A percentile compares a stretch with the other conserved stretches of the same genome.
Conservation (phyloP, 1,140 invertebrate species). For the Acromyrmex heyeri region DNA sequence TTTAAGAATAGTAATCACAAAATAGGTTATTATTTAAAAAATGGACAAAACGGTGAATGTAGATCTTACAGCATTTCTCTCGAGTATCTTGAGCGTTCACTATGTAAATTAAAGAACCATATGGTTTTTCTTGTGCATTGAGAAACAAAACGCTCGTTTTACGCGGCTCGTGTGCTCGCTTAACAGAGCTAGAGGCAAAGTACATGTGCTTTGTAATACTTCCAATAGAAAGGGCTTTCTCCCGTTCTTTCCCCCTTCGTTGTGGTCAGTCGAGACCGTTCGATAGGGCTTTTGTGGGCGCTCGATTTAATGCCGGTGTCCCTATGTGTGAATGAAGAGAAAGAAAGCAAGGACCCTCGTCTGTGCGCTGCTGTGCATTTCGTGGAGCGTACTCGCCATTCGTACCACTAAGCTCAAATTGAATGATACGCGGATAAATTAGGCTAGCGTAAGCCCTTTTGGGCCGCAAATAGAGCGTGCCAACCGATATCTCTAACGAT, state of each 20-base stretch:
- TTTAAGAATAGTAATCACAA: neutral
- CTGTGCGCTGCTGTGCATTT: constrained; percentile 67
- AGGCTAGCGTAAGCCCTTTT: constrained; percentile 42
- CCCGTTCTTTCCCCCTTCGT: constrained; percentile 29
- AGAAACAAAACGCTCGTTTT: constrained; percentile 28
- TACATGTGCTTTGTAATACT: constrained; percentile 47
- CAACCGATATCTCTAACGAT: constrained; percentile 33
- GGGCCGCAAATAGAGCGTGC: constrained; percentile 27
- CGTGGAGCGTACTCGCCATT: constrained; percentile 13
- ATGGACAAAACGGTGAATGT: neutral
- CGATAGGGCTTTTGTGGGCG: constrained; percentile 45
- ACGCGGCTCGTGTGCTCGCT: constrained; percentile 37
- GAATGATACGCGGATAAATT: constrained; percentile 53
- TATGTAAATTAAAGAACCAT: neutral
- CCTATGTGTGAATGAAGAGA: constrained; percentile 39
- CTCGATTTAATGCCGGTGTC: constrained; percentile 44
- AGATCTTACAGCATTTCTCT: neutral
- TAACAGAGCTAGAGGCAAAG: neutral
- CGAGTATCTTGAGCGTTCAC: neutral
- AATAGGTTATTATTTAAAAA: neutral
- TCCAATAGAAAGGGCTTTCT: constrained; percentile 63
- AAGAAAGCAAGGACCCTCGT: constrained; percentile 56
- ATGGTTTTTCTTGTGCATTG: neutral
- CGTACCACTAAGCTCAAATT: constrained; percentile 69
- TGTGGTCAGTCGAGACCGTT: constrained; percentile 39